phyloP scores from a whole-genome alignment of 2,888 invertebrate genomes.

The Nemapogon koenigi region DNA sequence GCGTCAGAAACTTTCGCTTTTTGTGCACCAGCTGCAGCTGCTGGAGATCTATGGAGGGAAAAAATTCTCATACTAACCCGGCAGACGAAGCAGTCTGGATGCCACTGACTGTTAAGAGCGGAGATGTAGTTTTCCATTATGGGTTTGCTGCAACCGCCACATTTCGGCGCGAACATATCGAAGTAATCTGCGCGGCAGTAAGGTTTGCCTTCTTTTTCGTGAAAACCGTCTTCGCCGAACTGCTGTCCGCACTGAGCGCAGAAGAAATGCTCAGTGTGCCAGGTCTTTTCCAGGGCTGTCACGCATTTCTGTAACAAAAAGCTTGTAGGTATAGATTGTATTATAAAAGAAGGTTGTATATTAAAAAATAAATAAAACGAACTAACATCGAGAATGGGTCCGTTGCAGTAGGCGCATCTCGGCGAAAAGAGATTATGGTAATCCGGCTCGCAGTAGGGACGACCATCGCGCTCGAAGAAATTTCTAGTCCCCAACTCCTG shows the following conservation, averaged over 20 bases:
- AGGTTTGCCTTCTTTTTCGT: conserved; percentile 94
- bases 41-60: not conserved
- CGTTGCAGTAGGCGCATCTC: conserved; percentile 97
- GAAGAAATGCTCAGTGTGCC: conserved; percentile 99
- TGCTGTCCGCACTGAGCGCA: conserved; percentile 97
- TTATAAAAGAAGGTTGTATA: not conserved
- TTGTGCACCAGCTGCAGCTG: too few relatives aligned
- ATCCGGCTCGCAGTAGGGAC: conserved; percentile 97
- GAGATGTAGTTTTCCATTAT: conserved; percentile 99
- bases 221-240: conserved; percentile 98
- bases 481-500: conserved; percentile 96
- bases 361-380: conserved; percentile 9
- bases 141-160: conserved; percentile 93
- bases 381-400: conserved; percentile 96
- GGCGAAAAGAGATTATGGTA: conserved; percentile 99
- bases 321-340: conserved; percentile 20
- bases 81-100: conserved; percentile 98
- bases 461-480: conserved; percentile 97
- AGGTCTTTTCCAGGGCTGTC: conserved; percentile 95
- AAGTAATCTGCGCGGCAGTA: conserved; percentile 97
- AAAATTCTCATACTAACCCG: conserved; percentile 74
- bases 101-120: conserved; percentile 97
- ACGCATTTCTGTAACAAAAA: conserved; percentile 87
- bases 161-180: conserved; percentile 97
- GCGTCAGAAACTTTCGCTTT: conserved; percentile 15